Evolutionary conservation across 2,888 invertebrate genomes (phyloP).

Genomic region (Papilio demoleus): DNA sequence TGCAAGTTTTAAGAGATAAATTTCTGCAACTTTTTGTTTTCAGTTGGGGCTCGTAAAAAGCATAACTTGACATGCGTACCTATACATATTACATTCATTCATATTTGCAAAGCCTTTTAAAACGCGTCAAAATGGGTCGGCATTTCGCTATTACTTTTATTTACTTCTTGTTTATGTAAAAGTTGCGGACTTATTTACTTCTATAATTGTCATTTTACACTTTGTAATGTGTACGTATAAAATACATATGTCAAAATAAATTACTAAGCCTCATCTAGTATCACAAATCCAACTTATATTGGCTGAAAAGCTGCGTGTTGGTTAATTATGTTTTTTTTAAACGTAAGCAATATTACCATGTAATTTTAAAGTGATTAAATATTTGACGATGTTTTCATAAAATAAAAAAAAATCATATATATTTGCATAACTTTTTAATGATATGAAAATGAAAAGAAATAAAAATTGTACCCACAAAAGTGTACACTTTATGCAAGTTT

Average conservation of each 20-base stretch:
- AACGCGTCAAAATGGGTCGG: conserved; percentile 28
- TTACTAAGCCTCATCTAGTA: background rate
- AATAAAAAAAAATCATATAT: background rate
- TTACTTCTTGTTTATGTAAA: conserved; percentile 12
- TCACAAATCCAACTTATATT: background rate
- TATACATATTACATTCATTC: conserved; percentile 24
- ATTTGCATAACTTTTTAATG: conserved; percentile 1
- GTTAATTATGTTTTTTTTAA: too few species aligned
- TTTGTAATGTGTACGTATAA: background rate
- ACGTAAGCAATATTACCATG: too few species aligned
- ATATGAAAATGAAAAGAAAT: background rate
- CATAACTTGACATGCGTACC: conserved; percentile 21
- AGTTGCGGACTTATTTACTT: background rate
- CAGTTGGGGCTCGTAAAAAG: conserved; percentile 19
- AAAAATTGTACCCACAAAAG: conserved; percentile 1
- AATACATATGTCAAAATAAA: too few species aligned
- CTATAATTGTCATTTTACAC: background rate
- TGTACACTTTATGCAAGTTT: conserved; percentile 11
- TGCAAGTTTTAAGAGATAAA: conserved; percentile 16
- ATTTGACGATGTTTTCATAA: background rate
- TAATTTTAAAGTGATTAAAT: too few species aligned
- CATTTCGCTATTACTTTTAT: conserved; percentile 17
- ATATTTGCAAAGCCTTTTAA: conserved; percentile 19
- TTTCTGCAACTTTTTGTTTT: conserved; percentile 16
- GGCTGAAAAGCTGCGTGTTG: background rate